Evolutionary conservation across 2,113 vertebrate species (phyloP).

Genomic region (Bostrychus sinensis): DNA sequence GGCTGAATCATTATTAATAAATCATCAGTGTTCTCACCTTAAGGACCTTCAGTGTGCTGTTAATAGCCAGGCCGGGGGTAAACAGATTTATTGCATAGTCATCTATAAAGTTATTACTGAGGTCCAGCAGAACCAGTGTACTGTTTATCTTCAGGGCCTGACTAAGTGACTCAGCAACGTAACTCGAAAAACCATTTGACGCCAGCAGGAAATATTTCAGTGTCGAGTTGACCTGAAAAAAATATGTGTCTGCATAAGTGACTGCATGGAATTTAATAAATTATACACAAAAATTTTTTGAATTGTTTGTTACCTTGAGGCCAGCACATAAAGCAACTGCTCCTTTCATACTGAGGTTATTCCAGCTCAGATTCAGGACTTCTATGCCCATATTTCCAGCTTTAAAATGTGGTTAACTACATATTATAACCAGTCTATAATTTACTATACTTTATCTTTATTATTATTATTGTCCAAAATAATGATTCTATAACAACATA

Average conservation of each 20-base stretch:
- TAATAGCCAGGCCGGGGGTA: slow-evolving; percentile 78
- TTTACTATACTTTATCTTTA: not conserved
- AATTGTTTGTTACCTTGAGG: slow-evolving; percentile 75
- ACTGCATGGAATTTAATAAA: not conserved
- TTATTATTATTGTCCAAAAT: too few relatives aligned
- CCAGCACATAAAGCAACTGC: slow-evolving; percentile 72
- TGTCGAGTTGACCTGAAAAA: slow-evolving; percentile 36
- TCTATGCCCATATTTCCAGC: slow-evolving; percentile 76
- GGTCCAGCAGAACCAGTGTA: slow-evolving; percentile 73
- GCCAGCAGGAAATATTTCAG: slow-evolving; percentile 78
- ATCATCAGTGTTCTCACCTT: slow-evolving; percentile 64
- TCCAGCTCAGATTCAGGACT: slow-evolving; percentile 84
- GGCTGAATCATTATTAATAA: too few relatives aligned
- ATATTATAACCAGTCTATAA: not conserved
- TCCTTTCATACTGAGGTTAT: slow-evolving; percentile 68
- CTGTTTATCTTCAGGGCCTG: slow-evolving; percentile 78
- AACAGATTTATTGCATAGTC: slow-evolving; percentile 68
- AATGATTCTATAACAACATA: too few relatives aligned
- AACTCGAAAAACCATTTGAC: slow-evolving; percentile 78
- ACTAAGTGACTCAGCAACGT: slow-evolving; percentile 74
- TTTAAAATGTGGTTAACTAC: slow-evolving; percentile 35
- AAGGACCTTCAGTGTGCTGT: slow-evolving; percentile 74
- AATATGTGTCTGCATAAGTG: too few relatives aligned
- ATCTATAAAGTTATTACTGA: slow-evolving; percentile 77
- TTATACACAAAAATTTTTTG: not conserved